Evolutionary conservation across 92 coral and sea anemone genomes (phyloP).

Genomic region (Zoanthus solanderi): DNA sequence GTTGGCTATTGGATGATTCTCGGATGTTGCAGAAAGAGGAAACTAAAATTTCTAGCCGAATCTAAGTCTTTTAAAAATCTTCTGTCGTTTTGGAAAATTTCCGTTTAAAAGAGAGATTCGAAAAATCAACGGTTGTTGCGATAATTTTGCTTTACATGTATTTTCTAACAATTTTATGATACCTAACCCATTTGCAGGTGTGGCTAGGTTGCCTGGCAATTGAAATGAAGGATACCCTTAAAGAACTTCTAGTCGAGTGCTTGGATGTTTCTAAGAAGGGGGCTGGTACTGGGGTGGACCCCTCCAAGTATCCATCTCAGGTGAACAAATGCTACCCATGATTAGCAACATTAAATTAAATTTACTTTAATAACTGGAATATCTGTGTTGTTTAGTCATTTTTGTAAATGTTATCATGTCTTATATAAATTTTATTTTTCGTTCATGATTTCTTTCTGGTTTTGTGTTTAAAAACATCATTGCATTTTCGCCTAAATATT

Average conservation of each 20-base stretch:
- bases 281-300: conserved; percentile 92
- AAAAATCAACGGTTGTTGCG: background rate
- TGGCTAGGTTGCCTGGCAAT: conserved; percentile 97
- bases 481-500: too few relatives aligned
- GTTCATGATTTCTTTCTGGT: too few relatives aligned
- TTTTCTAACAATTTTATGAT: background rate
- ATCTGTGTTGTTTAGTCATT: too few relatives aligned
- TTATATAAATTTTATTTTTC: too few relatives aligned
- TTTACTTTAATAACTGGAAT: background rate
- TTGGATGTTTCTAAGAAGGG: conserved; percentile 85
- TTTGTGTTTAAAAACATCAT: too few relatives aligned
- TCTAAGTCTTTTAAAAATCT: too few relatives aligned
- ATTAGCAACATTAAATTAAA: background rate
- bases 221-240: conserved; percentile 97
- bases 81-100: too few relatives aligned
- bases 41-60: too few relatives aligned
- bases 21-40: too few relatives aligned
- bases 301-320: conserved; percentile 97
- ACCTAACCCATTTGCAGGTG: conserved; percentile 62
- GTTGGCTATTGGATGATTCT: too few relatives aligned
- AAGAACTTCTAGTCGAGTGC: conserved; percentile 86
- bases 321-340: conserved; percentile 36
- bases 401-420: too few relatives aligned
- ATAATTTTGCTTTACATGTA: background rate
- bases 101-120: too few relatives aligned